Base-by-base conservation (phyloP, 1,140 invertebrate species). In the Carcinoscorpius rotundicauda region DNA sequence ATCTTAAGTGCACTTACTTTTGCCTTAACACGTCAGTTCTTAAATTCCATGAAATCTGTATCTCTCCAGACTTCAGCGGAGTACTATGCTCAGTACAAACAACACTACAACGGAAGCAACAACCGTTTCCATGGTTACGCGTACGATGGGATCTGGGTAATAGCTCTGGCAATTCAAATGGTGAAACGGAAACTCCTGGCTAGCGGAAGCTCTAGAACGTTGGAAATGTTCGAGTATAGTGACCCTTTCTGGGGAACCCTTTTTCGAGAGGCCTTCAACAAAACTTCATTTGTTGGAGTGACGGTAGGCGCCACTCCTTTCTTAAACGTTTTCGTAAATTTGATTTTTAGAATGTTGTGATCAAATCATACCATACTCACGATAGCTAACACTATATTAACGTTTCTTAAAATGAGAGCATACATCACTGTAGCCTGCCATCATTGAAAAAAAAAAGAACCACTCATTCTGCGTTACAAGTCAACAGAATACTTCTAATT, bases 91-190 rank as follows among this genome's bases (percentile, higher is more conserved):
- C 85, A 93, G 75, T 97, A 97, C 75, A 84, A 96, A 70, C 81
- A 84, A 5, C 77, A 85, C 66, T 81, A 91, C 61, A 86, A 87
- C 4, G 73, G 76, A 0, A 89, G 93, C 72, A 96, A 93, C 76
- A 96, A 91, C 10, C 84, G 91, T 60, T 97, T 95, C 76, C 93
- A 98, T 75, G 95, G 93, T 3, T 98, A 97, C 76, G 94, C 94
- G 8, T 97, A 97, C 77, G 94, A 98, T 76, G 93, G 89, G 4
- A 91, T 98, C 64, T 98, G 95, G 94, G 91, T 93, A 2, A 91
- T 96, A 64, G 93, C 93, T 0, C 76, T 93, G 64, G 91, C 92
- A 10, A 91, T 95, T 65, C 88, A 94, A 70, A 86, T 87, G 68
- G 91, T 93, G 53, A 86, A 89, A 0, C 84, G 87, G 69, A 78